These are phyloP conservation scores for Bombylius discolor DNA, from an alignment of 2,888 invertebrate genomes.

Conservation along the genomic window DNA sequence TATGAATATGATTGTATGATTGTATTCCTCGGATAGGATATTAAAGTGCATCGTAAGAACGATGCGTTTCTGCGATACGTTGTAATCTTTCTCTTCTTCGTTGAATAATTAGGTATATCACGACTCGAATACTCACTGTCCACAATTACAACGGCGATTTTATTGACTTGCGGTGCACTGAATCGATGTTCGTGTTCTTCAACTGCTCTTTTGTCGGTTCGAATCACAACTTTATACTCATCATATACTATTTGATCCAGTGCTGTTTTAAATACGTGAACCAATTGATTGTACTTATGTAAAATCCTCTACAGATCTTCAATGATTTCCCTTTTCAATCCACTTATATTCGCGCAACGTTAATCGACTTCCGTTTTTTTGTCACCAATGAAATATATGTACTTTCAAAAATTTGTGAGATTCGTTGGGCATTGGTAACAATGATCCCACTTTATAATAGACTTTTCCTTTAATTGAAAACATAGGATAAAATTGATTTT, in stretches of 20 bases:
- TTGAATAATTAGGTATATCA: conserved; percentile 23
- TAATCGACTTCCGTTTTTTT: conserved; percentile 13
- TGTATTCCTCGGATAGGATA: conserved; percentile 20
- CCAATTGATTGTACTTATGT: conserved; percentile 7
- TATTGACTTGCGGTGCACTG: conserved; percentile 20
- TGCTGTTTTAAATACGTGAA: conserved; percentile 17
- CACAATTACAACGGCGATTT: conserved; percentile 20
- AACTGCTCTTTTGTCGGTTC: conserved; percentile 21
- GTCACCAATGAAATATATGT: conserved; percentile 3
- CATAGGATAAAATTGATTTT: too few relatives aligned
- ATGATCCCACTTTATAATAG: too few relatives aligned
- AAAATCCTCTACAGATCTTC: conserved; percentile 7
- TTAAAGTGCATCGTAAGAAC: conserved; percentile 27
- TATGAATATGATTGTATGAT: conserved; percentile 2
- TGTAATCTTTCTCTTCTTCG: conserved; percentile 15
- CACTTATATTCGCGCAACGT: background rate
- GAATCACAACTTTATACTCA: conserved; percentile 19
- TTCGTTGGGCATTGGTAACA: too few relatives aligned
- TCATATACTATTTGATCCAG: conserved; percentile 18
- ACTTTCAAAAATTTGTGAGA: conserved; percentile 2
- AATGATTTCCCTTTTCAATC: background rate
- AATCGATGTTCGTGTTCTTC: conserved; percentile 20
- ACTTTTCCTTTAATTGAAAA: too few relatives aligned
- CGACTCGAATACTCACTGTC: conserved; percentile 17
- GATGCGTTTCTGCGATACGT: conserved; percentile 20